These are phyloP conservation scores for Sinosuthora webbiana DNA, from an alignment of 2,113 vertebrate species.

Conservation along the genomic window DNA sequence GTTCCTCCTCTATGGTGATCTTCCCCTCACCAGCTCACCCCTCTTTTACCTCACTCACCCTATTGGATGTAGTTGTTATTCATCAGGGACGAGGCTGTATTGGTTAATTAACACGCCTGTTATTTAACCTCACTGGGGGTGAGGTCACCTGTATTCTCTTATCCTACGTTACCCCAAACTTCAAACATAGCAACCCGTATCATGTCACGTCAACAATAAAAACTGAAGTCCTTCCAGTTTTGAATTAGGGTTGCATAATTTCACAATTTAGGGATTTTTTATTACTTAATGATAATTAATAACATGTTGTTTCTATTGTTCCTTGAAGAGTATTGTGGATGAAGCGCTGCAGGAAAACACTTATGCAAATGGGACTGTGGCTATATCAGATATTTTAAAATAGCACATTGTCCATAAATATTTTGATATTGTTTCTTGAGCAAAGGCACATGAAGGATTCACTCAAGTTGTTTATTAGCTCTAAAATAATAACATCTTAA, in stretches of 20 bases:
- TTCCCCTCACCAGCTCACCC: too few species aligned
- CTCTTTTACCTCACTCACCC: too few species aligned
- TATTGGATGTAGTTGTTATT: too few species aligned
- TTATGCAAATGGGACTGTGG: neutral
- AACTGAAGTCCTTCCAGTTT: neutral
- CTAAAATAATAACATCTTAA: conserved; percentile 21
- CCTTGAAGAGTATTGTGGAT: neutral
- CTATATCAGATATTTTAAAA: neutral
- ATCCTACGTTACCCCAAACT: neutral
- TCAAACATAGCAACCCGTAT: neutral
- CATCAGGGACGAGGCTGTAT: too few species aligned
- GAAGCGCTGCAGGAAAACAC: neutral
- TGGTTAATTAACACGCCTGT: too few species aligned
- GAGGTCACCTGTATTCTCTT: too few species aligned
- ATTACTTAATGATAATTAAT: neutral
- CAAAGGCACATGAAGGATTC: neutral
- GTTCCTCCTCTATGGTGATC: too few species aligned
- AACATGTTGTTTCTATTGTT: neutral
- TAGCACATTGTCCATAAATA: neutral
- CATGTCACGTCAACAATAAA: neutral
- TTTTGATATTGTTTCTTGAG: neutral
- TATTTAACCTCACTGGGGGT: too few species aligned
- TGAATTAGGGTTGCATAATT: neutral
- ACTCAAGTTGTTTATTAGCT: neutral
- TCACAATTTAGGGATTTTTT: neutral